Evolutionary conservation across 2,113 vertebrate species (phyloP).

Genomic region (Perccottus glenii): DNA sequence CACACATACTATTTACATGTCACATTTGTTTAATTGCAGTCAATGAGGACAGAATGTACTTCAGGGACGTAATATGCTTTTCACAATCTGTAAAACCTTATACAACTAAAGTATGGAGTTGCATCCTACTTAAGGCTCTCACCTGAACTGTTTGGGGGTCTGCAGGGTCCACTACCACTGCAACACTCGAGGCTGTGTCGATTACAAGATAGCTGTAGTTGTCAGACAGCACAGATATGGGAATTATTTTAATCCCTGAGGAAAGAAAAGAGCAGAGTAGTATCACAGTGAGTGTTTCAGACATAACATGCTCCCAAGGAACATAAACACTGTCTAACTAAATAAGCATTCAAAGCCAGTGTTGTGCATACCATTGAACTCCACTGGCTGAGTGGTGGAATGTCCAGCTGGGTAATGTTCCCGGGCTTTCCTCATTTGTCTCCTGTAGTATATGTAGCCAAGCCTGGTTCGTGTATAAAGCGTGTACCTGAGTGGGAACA

Average conservation of each 20-base stretch:
- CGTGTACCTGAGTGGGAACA: constrained; percentile 82
- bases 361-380: constrained; percentile 82
- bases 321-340: background rate
- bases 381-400: constrained; percentile 81
- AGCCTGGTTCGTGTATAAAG: constrained; percentile 94
- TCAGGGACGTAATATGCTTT: background rate
- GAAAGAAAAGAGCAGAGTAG: background rate
- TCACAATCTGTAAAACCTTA: background rate
- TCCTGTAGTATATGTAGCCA: constrained; percentile 93
- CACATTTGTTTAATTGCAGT: background rate
- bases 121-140: too few species aligned
- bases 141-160: constrained; percentile 94
- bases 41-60: background rate
- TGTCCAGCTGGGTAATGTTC: constrained; percentile 91
- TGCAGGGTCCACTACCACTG: constrained; percentile 89
- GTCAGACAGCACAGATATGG: constrained; percentile 90
- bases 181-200: constrained; percentile 84
- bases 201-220: constrained; percentile 98
- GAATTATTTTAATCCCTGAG: constrained; percentile 93
- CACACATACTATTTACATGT: background rate
- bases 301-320: background rate
- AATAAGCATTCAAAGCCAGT: too few species aligned
- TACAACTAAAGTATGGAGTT: background rate
- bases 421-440: constrained; percentile 90
- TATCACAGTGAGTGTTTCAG: background rate